Evolutionary conservation across 2,888 invertebrate species (phyloP).

Genomic region (Harpagoxenus sublaevis): DNA sequence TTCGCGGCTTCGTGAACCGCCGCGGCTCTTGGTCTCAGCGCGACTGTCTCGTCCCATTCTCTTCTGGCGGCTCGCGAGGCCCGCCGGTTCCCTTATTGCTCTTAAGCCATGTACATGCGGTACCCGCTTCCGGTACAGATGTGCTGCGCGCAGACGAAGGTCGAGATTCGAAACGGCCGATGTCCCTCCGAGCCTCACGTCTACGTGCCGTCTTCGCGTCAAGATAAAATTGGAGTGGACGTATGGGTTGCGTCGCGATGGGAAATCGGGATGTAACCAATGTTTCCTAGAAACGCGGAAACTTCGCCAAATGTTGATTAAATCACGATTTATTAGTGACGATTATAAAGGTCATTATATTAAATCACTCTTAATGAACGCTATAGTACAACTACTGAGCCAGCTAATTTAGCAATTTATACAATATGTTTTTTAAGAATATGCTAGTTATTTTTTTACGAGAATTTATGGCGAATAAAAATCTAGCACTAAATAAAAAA

Average conservation of each 20-base stretch:
- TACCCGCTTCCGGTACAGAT: constrained; percentile 72
- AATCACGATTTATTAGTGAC: constrained; percentile 6
- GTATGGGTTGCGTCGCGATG: not conserved
- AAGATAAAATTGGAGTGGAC: constrained; percentile 35
- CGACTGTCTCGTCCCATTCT: constrained; percentile 82
- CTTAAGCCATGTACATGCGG: constrained; percentile 73
- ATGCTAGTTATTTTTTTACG: not conserved
- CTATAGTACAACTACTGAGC: not conserved
- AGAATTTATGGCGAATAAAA: not conserved
- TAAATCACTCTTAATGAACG: not conserved
- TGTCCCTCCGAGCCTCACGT: constrained; percentile 13
- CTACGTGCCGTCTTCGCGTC: constrained; percentile 26
- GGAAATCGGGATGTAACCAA: not conserved
- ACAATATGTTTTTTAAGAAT: not conserved
- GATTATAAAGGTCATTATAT: not conserved
- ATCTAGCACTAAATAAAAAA: not conserved
- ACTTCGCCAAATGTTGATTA: constrained; percentile 1
- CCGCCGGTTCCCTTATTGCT: constrained; percentile 80
- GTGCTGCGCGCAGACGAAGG: constrained; percentile 63
- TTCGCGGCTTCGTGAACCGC: constrained; percentile 74
- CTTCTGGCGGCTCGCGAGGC: constrained; percentile 76
- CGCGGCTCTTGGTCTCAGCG: constrained; percentile 80
- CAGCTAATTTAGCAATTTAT: not conserved
- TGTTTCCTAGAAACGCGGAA: constrained; percentile 8
- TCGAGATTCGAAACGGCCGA: constrained; percentile 55